These are phyloP conservation scores for Cheilosia variabilis DNA, from an alignment of 2,888 invertebrate genomes.

Conservation along the genomic window DNA sequence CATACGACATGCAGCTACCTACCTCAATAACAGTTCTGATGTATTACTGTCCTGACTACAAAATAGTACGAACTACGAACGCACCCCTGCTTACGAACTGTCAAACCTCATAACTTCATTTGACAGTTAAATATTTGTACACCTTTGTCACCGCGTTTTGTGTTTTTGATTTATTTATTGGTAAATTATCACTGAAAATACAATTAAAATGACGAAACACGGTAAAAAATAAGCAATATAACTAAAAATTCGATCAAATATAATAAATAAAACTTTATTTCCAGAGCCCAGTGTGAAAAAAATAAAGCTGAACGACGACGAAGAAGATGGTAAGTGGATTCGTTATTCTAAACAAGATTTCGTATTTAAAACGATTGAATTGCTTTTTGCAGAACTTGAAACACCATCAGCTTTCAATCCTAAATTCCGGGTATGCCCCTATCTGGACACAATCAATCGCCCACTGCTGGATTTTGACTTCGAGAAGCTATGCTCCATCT, in stretches of 20 bases:
- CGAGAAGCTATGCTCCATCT: slow-evolving; percentile 99
- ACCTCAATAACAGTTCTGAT: slow-evolving; percentile 11
- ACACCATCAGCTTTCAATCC: slow-evolving; percentile 84
- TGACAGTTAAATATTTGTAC: slow-evolving; percentile 10
- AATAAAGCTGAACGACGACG: slow-evolving; percentile 44
- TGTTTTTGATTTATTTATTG: slow-evolving; percentile 18
- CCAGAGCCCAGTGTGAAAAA: slow-evolving; percentile 52
- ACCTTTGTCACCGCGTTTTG: slow-evolving; percentile 5
- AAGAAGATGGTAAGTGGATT: slow-evolving; percentile 55
- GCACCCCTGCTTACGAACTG: neutral
- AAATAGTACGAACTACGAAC: slow-evolving; percentile 23
- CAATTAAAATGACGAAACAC: slow-evolving; percentile 28
- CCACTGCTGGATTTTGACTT: slow-evolving; percentile 99
- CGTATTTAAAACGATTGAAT: neutral
- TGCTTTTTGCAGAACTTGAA: slow-evolving; percentile 75
- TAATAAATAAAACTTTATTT: neutral
- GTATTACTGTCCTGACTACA: neutral
- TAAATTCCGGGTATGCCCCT: slow-evolving; percentile 92
- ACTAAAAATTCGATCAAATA: neutral
- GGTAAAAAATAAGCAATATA: slow-evolving; percentile 20
- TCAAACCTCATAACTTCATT: neutral
- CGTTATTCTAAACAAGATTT: neutral
- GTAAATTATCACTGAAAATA: slow-evolving; percentile 8
- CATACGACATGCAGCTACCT: no score
- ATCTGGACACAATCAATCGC: slow-evolving; percentile 98